These are phyloP conservation scores for Andrena bucephala DNA, from an alignment of 2,888 invertebrate species.

Conservation along the genomic window DNA sequence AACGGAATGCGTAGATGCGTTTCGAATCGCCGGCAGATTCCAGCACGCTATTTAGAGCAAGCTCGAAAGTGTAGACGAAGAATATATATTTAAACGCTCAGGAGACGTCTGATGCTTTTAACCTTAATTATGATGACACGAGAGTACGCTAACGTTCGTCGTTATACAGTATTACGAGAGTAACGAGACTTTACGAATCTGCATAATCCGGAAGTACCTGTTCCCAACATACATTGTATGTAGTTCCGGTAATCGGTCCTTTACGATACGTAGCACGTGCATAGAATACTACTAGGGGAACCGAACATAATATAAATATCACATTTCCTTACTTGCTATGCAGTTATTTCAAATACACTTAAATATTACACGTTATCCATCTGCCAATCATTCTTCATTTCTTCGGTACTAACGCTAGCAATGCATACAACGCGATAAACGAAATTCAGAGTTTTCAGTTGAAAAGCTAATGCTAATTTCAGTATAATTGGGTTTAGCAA, in stretches of 20 bases:
- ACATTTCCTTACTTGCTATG: neutral
- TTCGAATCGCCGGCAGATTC: constrained; percentile 65
- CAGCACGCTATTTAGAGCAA: constrained; percentile 69
- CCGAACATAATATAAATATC: constrained; percentile 27
- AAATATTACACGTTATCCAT: constrained; percentile 11
- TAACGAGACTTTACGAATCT: constrained; percentile 20
- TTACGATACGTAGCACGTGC: neutral
- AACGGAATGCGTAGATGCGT: constrained; percentile 68
- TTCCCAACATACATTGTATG: neutral
- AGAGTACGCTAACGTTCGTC: constrained; percentile 19
- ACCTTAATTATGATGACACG: constrained; percentile 50
- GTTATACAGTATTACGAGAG: constrained; percentile 28
- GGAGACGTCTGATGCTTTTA: constrained; percentile 39
- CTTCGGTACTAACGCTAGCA: neutral
- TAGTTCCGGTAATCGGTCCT: neutral
- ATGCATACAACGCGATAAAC: neutral
- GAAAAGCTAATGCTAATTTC: neutral
- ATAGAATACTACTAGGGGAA: constrained; percentile 8
- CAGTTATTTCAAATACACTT: neutral
- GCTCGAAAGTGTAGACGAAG: constrained; percentile 61
- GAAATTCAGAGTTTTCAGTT: too few relatives aligned
- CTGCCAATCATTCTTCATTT: neutral
- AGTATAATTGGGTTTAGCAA: neutral
- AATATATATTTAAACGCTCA: constrained; percentile 57
- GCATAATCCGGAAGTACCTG: neutral